phyloP scores from a whole-genome alignment of 64 coral and sea anemone species.

The Dendronephthya gigantea region DNA sequence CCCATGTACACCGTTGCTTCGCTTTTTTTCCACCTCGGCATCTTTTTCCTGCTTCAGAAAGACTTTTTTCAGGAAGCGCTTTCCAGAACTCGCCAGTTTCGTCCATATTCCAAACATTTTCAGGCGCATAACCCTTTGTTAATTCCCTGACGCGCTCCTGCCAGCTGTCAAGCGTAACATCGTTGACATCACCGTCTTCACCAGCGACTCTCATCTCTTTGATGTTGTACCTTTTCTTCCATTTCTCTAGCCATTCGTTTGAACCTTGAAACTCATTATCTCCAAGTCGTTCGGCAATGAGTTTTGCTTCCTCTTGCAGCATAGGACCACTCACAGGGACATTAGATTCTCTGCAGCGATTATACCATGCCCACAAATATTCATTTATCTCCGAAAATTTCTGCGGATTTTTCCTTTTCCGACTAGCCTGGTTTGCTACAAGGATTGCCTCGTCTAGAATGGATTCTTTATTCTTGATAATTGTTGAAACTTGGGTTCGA shows the following conservation, averaged over 20 bases:
- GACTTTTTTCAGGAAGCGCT: constrained; percentile 13
- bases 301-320: neutral
- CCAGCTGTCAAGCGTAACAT: neutral
- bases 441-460: neutral
- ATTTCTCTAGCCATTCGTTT: neutral
- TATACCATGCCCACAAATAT: neutral
- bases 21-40: constrained; percentile 20
- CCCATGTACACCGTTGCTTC: constrained; percentile 11
- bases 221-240: neutral
- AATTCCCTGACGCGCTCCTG: neutral
- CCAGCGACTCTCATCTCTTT: neutral
- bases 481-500: constrained; percentile 13
- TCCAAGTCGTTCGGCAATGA: neutral
- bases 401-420: neutral
- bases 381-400: neutral
- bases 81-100: neutral
- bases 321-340: neutral
- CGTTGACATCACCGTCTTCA: neutral
- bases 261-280: neutral
- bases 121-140: neutral
- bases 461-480: neutral
- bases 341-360: neutral
- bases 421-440: neutral
- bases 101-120: neutral
- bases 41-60: neutral